Base-by-base conservation (phyloP, 2,113 vertebrate species). In the Myotis yumanensis region DNA sequence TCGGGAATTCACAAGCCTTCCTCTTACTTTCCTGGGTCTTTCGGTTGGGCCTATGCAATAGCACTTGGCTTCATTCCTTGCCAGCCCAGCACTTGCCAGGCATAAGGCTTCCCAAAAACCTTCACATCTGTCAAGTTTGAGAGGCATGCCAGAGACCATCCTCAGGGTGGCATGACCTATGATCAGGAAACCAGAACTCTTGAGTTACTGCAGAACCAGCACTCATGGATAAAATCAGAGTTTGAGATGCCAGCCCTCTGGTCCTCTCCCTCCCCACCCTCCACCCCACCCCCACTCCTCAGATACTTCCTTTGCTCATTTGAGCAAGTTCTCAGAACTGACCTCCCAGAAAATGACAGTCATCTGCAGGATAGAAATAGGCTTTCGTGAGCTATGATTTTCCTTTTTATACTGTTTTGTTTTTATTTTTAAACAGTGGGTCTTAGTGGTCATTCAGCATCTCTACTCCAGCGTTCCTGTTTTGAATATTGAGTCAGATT, bases 321-420 rank as follows among this genome's bases (percentile, higher is more conserved):
- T 93, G 87, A 69, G 43, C 20, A 51, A 89, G 46, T 68, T 62
- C 37, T 52, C 32, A 32, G 68, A 54, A 51, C 32, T 87, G 86
- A 73, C 91, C 86, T 96, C 57, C 69, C n/a, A 92, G 91, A 95
- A 88, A 92, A 90, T 83, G 62, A 90, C 59, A 72, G 66, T 35
- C 79, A 25, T 77, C 37, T 93, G 46, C 32, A 68, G 88, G n/a
- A 81, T 81, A 82, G 93, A 95, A 96, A 40, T 62, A 64, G 69
- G 20, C 79, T 71, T 90, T 85, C 46, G 72, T 90, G 54, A 64
- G 73, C 81, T 69, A 10, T 87, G 40, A 32, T 88, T 90, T 81
- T 76, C 73, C 57, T 64, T 86, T 89, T 69, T 81, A 62, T 82
- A 59, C 80, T 90, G 18, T 75, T 83, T 40, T 46, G 11, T 68